phyloP scores from a whole-genome alignment of 2,797 vertebrate genomes.

The Crocodylus rhombifer region DNA sequence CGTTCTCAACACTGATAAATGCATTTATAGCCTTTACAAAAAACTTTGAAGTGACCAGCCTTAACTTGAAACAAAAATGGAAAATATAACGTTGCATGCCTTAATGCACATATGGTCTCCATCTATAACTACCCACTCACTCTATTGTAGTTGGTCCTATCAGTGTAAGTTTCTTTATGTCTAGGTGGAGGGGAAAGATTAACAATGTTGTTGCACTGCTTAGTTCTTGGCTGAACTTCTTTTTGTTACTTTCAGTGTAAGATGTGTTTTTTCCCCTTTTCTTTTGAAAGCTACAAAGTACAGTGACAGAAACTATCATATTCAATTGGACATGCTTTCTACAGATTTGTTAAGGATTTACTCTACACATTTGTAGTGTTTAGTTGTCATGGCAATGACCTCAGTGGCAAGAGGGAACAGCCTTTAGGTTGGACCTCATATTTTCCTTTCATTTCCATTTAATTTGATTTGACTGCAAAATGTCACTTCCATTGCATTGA shows the following conservation, averaged over 20 bases:
- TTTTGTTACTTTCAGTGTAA: conserved; percentile 27
- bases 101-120: conserved; percentile 15
- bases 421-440: conserved; percentile 88
- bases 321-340: conserved; percentile 82
- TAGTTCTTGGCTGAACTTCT: conserved; percentile 31
- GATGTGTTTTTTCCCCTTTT: conserved; percentile 28
- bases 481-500: conserved; percentile 95
- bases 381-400: conserved; percentile 84
- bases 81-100: conserved; percentile 14
- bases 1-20: neutral
- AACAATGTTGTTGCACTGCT: neutral
- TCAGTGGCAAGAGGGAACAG: conserved; percentile 81
- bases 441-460: conserved; percentile 94
- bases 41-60: conserved; percentile 12
- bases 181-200: conserved; percentile 5
- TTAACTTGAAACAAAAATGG: conserved; percentile 38
- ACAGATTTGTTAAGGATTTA: conserved; percentile 83
- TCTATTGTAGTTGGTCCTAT: conserved; percentile 6
- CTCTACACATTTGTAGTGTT: conserved; percentile 80
- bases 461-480: conserved; percentile 97
- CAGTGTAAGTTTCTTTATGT: neutral
- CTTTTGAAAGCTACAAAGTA: conserved; percentile 65
- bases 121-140: conserved; percentile 3
- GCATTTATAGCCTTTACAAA: neutral
- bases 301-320: conserved; percentile 76